Evolutionary conservation across 2,113 vertebrate genomes (phyloP).

Genomic region (Rhabdomys dilectus): DNA sequence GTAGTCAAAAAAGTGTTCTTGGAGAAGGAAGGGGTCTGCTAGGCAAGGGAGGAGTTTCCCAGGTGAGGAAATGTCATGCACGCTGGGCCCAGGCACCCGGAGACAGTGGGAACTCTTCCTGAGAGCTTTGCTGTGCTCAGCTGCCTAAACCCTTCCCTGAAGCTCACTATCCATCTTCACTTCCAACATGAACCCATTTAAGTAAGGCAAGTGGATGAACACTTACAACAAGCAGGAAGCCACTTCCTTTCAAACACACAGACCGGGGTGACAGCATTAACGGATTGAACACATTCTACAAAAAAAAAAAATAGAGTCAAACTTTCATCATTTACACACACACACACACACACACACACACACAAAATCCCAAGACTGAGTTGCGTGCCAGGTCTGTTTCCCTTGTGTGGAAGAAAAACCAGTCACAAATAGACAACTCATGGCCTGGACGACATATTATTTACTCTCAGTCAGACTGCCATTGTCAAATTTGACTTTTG

Average conservation of each 20-base stretch:
- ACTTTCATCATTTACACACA: slow-evolving; percentile 52
- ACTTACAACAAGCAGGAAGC: neutral
- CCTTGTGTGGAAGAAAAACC: neutral
- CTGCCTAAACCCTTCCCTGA: neutral
- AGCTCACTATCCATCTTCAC: neutral
- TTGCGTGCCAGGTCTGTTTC: neutral
- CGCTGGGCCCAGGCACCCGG: neutral
- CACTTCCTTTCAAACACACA: slow-evolving; percentile 48
- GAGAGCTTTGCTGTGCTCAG: neutral
- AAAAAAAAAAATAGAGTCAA: slow-evolving; percentile 40
- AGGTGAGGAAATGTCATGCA: neutral
- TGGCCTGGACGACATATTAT: neutral
- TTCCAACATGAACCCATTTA: neutral
- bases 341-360: slow-evolving; percentile 33
- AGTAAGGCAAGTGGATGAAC: slow-evolving; percentile 28
- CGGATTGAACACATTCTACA: slow-evolving; percentile 16
- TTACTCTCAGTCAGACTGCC: neutral
- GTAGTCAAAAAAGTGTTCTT: neutral
- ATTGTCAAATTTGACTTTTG: neutral
- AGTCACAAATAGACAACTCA: neutral
- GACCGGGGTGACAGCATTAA: neutral
- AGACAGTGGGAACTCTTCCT: neutral
- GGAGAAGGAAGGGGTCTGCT: neutral
- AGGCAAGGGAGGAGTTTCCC: neutral
- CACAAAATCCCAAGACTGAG: slow-evolving; percentile 29